Evolutionary conservation across 2,797 vertebrate species (phyloP).

Genomic region (Tympanoctomys barrerae): DNA sequence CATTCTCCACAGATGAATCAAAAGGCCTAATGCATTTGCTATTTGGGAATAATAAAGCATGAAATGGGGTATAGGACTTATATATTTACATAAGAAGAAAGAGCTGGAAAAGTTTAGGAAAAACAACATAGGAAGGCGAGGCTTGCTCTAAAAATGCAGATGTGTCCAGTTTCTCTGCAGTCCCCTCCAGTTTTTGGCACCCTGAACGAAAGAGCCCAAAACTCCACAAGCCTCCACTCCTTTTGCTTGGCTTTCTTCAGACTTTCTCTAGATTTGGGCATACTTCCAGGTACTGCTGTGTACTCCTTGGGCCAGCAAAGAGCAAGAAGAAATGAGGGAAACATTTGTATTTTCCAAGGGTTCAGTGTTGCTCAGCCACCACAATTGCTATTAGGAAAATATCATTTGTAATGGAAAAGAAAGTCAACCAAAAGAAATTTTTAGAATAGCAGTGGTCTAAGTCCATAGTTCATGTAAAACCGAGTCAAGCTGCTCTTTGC

Average conservation of each 20-base stretch:
- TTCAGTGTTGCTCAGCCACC: not conserved
- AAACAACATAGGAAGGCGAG: conserved; percentile 74
- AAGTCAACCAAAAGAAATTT: conserved; percentile 13
- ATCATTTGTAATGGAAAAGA: conserved; percentile 8
- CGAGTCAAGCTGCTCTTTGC: not conserved
- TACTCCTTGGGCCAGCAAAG: conserved; percentile 19
- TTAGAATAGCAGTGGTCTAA: not conserved
- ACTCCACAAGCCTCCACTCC: not conserved
- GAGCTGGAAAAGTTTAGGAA: conserved; percentile 85
- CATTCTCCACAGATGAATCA: conserved; percentile 90
- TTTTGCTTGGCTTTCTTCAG: not conserved
- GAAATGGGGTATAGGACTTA: conserved; percentile 88
- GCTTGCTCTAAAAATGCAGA: conserved; percentile 46
- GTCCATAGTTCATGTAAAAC: conserved; percentile 8
- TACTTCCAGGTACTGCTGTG: not conserved
- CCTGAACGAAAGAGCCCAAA: not conserved
- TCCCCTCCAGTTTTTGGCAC: not conserved
- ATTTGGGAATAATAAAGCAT: conserved; percentile 89
- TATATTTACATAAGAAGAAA: conserved; percentile 89
- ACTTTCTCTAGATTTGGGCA: not conserved
- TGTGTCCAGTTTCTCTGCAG: not conserved
- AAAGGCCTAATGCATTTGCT: conserved; percentile 88
- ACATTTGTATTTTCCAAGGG: not conserved
- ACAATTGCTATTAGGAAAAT: conserved; percentile 11
- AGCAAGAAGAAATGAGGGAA: not conserved